A percentile compares a stretch with the other conserved stretches of the same genome.
phyloP scores from a whole-genome alignment of 2,113 vertebrate species.

The Stomatorhinus ivindoensis region DNA sequence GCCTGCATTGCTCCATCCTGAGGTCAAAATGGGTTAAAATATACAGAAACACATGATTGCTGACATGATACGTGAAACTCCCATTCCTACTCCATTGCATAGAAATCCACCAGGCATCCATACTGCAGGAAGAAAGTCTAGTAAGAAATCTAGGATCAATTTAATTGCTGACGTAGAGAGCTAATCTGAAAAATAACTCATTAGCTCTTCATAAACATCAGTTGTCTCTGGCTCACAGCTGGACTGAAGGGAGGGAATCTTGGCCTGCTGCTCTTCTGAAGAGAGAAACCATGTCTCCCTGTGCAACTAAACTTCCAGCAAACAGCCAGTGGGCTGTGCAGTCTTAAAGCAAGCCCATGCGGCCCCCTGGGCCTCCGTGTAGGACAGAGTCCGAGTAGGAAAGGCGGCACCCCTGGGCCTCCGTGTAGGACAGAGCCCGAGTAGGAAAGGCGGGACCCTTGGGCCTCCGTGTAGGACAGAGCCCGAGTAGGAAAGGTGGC shows the following conservation, averaged over 20 bases:
- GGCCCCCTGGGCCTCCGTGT: no score
- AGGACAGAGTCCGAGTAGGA: no score
- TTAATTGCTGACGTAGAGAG: neutral
- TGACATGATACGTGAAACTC: neutral
- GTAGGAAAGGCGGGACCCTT: no score
- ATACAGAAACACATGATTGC: neutral
- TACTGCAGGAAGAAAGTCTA: neutral
- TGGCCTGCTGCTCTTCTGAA: neutral
- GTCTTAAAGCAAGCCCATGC: neutral
- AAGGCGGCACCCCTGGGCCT: no score
- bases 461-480: no score
- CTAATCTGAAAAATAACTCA: neutral
- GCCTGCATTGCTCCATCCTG: neutral
- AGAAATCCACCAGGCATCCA: neutral
- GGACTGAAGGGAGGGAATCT: neutral
- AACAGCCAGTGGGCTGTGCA: neutral
- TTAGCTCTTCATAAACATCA: neutral
- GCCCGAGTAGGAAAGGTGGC: no score
- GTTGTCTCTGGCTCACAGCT: neutral
- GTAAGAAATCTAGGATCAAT: neutral
- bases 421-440: no score
- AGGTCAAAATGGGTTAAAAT: neutral
- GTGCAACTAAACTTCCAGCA: neutral
- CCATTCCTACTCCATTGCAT: neutral
- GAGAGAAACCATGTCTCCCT: neutral